A percentile compares a stretch with the other conserved stretches of the same genome.
Conservation (phyloP, 2,113 vertebrate species). For the Calonectris borealis region DNA sequence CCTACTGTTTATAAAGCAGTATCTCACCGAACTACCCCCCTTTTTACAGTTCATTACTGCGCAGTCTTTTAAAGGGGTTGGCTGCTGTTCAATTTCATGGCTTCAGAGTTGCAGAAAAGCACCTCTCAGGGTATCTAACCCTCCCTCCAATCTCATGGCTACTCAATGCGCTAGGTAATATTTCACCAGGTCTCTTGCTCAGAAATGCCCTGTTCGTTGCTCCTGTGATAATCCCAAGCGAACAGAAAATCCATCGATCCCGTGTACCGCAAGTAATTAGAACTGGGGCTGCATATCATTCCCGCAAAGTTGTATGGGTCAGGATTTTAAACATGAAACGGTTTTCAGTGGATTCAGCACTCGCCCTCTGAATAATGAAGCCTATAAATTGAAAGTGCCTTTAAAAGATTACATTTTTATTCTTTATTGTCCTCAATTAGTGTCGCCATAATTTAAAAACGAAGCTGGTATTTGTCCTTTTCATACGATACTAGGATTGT, state of each 20-base stretch:
- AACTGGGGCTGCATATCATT: neutral
- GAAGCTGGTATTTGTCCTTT: neutral
- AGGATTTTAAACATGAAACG: neutral
- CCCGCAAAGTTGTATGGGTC: neutral
- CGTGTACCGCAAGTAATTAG: neutral
- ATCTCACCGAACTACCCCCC: neutral
- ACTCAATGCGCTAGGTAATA: neutral
- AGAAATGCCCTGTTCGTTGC: neutral
- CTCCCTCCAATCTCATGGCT: neutral
- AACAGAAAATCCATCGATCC: neutral
- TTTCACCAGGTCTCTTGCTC: neutral
- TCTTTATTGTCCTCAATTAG: conserved; percentile 21
- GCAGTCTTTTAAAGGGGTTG: neutral
- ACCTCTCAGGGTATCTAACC: neutral
- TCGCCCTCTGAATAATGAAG: neutral
- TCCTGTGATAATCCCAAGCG: neutral
- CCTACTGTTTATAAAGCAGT: conserved; percentile 28
- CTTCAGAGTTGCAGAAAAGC: conserved; percentile 19
- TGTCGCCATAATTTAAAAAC: conserved; percentile 29
- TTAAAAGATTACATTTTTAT: neutral
- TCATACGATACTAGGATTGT: neutral
- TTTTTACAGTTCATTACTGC: conserved; percentile 22
- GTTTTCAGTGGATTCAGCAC: conserved; percentile 20
- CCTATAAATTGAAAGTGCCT: neutral
- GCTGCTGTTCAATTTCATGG: conserved; percentile 1